Evolutionary conservation across 2,888 invertebrate species (phyloP).

Genomic region (Drosophila imparisetae): DNA sequence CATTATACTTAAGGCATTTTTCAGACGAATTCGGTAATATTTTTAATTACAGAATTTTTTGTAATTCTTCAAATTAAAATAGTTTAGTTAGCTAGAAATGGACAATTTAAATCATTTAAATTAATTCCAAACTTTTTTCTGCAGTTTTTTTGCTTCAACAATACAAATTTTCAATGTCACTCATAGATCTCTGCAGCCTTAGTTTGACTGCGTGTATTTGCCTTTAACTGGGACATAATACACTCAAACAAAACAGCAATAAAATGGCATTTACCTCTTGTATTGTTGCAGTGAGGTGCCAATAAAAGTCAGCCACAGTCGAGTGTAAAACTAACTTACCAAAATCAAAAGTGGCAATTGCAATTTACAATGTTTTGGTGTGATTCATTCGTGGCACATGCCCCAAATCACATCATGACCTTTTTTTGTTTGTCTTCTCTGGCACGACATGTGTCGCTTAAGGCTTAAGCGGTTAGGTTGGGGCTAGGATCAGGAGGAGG

Average conservation of each 20-base stretch:
- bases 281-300: constrained; percentile 31
- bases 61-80: too few relatives aligned
- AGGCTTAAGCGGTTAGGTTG: neutral
- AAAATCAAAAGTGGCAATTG: constrained; percentile 57
- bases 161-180: constrained; percentile 1
- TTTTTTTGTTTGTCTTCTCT: constrained; percentile 16
- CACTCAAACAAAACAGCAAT: constrained; percentile 41
- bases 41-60: too few relatives aligned
- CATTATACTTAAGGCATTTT: too few relatives aligned
- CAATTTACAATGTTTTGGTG: constrained; percentile 39
- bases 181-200: neutral
- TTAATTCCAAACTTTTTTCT: neutral
- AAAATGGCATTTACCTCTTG: constrained; percentile 58
- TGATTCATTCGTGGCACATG: neutral
- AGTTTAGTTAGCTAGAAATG: too few relatives aligned
- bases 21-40: too few relatives aligned
- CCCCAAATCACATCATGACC: constrained; percentile 55
- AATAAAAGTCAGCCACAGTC: constrained; percentile 52
- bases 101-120: too few relatives aligned
- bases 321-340: constrained; percentile 29
- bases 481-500: neutral
- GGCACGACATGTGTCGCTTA: constrained; percentile 7
- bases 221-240: constrained; percentile 19
- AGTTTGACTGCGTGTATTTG: neutral
- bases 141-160: neutral